Evolutionary conservation across 2,888 invertebrate genomes (phyloP).

Genomic region (Lasioglossum calceatum): DNA sequence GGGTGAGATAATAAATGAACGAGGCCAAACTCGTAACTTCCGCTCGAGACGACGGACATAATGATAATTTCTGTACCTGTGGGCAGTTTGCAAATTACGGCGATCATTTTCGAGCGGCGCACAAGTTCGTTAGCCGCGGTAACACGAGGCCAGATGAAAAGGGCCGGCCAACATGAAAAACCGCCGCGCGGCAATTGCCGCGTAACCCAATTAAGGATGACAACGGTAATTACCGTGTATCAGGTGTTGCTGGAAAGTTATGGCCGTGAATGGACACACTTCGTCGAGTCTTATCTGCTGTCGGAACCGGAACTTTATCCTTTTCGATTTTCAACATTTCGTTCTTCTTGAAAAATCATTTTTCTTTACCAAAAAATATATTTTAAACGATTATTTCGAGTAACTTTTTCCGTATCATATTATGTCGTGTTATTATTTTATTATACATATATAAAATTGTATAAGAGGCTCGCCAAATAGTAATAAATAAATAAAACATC

Average conservation of each 20-base stretch:
- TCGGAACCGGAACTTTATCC: neutral
- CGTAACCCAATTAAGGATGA: constrained; percentile 41
- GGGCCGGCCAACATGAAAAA: constrained; percentile 30
- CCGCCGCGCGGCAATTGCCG: constrained; percentile 17
- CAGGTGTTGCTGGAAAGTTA: constrained; percentile 46
- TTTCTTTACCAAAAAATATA: neutral
- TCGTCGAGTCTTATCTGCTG: constrained; percentile 36
- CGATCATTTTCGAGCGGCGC: constrained; percentile 25
- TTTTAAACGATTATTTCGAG: neutral
- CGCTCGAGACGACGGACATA: neutral
- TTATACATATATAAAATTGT: too few species aligned
- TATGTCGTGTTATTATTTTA: too few species aligned
- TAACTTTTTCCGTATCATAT: too few species aligned
- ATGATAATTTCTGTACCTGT: constrained; percentile 6
- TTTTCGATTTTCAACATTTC: neutral
- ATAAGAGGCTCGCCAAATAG: too few species aligned
- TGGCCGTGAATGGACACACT: neutral
- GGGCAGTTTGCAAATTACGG: constrained; percentile 21
- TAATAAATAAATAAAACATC: too few species aligned
- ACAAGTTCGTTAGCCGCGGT: constrained; percentile 30
- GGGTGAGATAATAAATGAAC: constrained; percentile 10
- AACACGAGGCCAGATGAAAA: constrained; percentile 38
- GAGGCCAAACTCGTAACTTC: constrained; percentile 9
- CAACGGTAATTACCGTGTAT: constrained; percentile 50
- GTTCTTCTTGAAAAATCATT: neutral